Evolutionary conservation across 2,888 invertebrate genomes (phyloP), one percentile per base, ranked within the genome.

Genomic region (Luperina nickerlii): DNA sequence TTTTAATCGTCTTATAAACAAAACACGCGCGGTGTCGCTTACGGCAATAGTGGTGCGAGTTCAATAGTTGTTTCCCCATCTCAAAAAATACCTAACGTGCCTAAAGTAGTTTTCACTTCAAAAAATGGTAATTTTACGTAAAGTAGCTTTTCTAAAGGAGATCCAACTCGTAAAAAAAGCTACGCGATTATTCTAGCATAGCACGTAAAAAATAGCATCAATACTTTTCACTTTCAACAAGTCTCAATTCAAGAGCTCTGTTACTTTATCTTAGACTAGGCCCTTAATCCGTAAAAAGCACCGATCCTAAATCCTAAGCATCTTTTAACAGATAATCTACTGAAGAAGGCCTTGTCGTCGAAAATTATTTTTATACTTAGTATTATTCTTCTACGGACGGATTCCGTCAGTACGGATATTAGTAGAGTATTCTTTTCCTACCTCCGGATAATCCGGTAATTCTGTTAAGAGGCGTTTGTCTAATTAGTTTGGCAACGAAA

Each of bases 371-470:
- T 80, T 70, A n/a, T 54, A 32, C 76, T 2, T n/a, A 65, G 69
- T 74, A 78, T 79, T 69, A 72, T 70, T 42, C 67, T 32, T 62
- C 20, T 42, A 57, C 32, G 11, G 27, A 38, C 27, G 24, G 51
- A 79, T 77, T 42, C 38, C 27, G 51, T 69, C 13, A 32, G 32
- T 32, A 42, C 5, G 57, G 73, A 79, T 87, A 75, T 77, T 32
- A 32, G 32, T 32, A 32, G 32, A 32, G 65, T 74, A 84, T 81
- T 69, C 76, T 42, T 77, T 66, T 0, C 71, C 45, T 79, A 48
- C 27, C 8, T 32, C 45, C 20, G 63, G 75, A 71, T 87, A 81
- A 87, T 81, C 81, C 87, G 1, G 13, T 88, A 80, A 87, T 73
- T 73, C 74, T 24, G 48, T 83, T 78, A 86, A 71, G 62, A 57